Conservation (phyloP, 2,113 vertebrate species). For the Terrapene triunguis region DNA sequence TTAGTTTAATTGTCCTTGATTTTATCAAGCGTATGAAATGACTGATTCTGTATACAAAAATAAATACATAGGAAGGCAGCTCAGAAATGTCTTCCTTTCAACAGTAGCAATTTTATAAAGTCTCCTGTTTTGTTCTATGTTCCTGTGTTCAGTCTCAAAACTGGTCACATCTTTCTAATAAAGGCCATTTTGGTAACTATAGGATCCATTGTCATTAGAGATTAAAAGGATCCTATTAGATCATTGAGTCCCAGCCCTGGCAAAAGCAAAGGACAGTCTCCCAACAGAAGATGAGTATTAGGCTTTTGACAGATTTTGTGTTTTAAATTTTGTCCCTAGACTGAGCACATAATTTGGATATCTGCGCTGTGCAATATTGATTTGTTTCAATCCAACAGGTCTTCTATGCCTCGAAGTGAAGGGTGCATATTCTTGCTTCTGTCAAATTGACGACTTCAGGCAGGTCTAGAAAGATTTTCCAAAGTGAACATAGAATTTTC, state of each 20-base stretch:
- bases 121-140: constrained; percentile 43
- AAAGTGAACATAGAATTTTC: not conserved
- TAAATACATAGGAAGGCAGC: constrained; percentile 70
- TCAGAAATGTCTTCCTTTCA: constrained; percentile 58
- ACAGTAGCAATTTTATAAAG: constrained; percentile 3
- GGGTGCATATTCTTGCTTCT: not conserved
- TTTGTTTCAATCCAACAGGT: not conserved
- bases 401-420: not conserved
- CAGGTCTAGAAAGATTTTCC: constrained; percentile 15
- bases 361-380: not conserved
- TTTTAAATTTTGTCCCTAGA: not conserved
- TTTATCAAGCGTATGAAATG: constrained; percentile 80
- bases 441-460: constrained; percentile 11
- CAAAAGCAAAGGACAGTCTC: not conserved
- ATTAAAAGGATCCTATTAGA: not conserved
- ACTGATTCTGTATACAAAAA: constrained; percentile 78
- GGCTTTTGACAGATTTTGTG: not conserved
- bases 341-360: not conserved
- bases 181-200: not conserved
- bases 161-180: constrained; percentile 3
- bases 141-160: constrained; percentile 41
- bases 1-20: constrained; percentile 83
- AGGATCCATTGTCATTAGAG: not conserved
- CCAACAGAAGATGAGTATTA: not conserved
- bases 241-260: not conserved